phyloP scores from a whole-genome alignment of 2,797 vertebrate species.

The Gambelia wislizenii region DNA sequence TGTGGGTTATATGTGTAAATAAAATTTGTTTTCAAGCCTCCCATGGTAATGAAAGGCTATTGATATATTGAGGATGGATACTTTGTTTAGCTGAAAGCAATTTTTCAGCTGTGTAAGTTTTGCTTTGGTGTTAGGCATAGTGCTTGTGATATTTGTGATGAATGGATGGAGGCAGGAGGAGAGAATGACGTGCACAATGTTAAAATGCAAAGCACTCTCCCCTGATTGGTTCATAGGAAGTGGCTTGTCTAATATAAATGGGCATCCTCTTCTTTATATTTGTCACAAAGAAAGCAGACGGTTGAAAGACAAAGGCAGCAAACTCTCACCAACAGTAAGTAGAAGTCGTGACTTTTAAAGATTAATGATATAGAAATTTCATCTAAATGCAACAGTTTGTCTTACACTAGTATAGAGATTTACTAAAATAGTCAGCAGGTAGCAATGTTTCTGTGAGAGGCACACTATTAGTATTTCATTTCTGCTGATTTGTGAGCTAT shows the following conservation, averaged over 20 bases:
- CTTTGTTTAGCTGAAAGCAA: accelerated
- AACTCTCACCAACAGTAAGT: constrained; percentile 75
- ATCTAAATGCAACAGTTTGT: constrained; percentile 36
- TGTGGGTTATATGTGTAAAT: background rate
- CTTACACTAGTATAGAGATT: background rate
- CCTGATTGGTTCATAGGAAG: constrained; percentile 81
- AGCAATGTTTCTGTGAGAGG: background rate
- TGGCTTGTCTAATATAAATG: constrained; percentile 74
- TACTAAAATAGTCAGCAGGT: background rate
- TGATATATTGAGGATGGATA: background rate
- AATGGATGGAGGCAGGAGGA: constrained; percentile 14
- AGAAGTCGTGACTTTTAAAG: constrained; percentile 57
- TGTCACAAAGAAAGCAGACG: constrained; percentile 70
- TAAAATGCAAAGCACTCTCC: constrained; percentile 62
- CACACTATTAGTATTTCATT: background rate
- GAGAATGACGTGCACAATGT: constrained; percentile 63
- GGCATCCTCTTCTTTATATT: constrained; percentile 71
- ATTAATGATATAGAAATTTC: constrained; percentile 28
- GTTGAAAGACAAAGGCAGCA: constrained; percentile 44
- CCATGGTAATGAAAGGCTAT: background rate
- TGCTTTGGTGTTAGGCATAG: constrained; percentile 21
- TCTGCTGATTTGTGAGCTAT: constrained; percentile 6
- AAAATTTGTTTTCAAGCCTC: background rate
- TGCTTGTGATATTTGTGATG: constrained; percentile 25
- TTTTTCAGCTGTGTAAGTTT: background rate